These are phyloP conservation scores for Zaprionus kolodkinae DNA, from an alignment of 1,140 invertebrate genomes.

Conservation along the genomic window DNA sequence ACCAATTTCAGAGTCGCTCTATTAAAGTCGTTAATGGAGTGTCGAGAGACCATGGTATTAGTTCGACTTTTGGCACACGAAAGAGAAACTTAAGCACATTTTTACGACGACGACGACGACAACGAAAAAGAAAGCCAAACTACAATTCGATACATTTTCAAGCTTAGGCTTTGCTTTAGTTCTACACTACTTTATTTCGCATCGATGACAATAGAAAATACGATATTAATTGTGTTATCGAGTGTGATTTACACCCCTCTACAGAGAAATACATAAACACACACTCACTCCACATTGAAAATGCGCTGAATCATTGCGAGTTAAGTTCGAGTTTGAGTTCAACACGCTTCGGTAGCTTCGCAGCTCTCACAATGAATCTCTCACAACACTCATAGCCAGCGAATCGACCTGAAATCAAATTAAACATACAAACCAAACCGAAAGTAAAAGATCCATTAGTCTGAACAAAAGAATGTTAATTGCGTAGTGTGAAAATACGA, in stretches of 20 bases:
- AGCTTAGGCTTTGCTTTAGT: conserved; percentile 73
- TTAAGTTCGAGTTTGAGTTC: neutral
- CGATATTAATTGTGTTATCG: conserved; percentile 72
- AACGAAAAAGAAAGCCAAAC: conserved; percentile 67
- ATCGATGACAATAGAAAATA: conserved; percentile 49
- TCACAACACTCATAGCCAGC: conserved; percentile 37
- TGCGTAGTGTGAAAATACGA: conserved; percentile 33
- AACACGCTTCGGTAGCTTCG: conserved; percentile 10
- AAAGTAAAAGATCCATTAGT: conserved; percentile 79
- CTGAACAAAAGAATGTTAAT: conserved; percentile 76
- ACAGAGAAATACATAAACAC: neutral
- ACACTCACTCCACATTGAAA: conserved; percentile 8
- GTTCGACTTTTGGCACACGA: conserved; percentile 64
- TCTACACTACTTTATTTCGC: conserved; percentile 77
- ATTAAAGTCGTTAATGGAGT: conserved; percentile 35
- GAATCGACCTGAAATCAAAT: conserved; percentile 53
- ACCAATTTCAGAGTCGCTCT: conserved; percentile 32
- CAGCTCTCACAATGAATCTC: conserved; percentile 19
- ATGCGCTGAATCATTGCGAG: conserved; percentile 21
- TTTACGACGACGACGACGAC: conserved; percentile 4
- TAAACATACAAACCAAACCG: conserved; percentile 43
- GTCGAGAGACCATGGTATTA: conserved; percentile 48
- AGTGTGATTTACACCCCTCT: conserved; percentile 42
- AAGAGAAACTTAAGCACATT: conserved; percentile 70
- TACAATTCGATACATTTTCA: conserved; percentile 76